Percentiles rank a stretch among this genome's conserved stretches.
These are phyloP conservation scores for Drosophila nigritarsus DNA, from an alignment of 2,888 invertebrate genomes.

Conservation along the genomic window DNA sequence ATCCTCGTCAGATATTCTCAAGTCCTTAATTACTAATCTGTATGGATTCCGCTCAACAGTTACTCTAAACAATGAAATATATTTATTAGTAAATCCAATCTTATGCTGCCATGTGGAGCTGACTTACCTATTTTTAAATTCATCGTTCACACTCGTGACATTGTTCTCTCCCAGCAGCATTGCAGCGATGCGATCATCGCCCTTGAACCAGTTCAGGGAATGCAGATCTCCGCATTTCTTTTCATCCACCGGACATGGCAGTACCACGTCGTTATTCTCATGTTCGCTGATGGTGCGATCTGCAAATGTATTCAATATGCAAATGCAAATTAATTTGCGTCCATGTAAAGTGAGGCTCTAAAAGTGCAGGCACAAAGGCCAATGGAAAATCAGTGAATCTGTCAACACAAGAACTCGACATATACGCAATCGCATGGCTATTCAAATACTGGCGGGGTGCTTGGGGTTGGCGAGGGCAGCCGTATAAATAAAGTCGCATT, in stretches of 20 bases:
- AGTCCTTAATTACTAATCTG: constrained; percentile 84
- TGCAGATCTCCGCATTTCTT: constrained; percentile 90
- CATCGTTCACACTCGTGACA: constrained; percentile 83
- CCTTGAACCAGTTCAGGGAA: constrained; percentile 92
- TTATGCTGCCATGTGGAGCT: not conserved
- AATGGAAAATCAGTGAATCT: constrained; percentile 6
- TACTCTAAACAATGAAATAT: constrained; percentile 45
- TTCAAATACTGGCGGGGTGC: constrained; percentile 33
- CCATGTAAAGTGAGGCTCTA: constrained; percentile 38
- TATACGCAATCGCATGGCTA: constrained; percentile 30
- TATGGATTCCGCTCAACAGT: constrained; percentile 76
- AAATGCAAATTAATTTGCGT: constrained; percentile 15
- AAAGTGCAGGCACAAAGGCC: constrained; percentile 51
- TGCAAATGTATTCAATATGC: constrained; percentile 65
- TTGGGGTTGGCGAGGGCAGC: constrained; percentile 19
- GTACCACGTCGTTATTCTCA: constrained; percentile 86
- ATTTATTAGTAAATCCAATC: not conserved
- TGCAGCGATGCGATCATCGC: constrained; percentile 85
- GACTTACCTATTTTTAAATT: constrained; percentile 83
- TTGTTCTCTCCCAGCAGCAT: constrained; percentile 84
- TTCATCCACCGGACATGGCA: constrained; percentile 89
- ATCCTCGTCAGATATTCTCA: constrained; percentile 90
- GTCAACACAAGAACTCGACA: constrained; percentile 9
- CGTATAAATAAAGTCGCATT: constrained; percentile 62
- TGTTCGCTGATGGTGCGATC: constrained; percentile 83